phyloP scores from a whole-genome alignment of 2,113 vertebrate species.

The Ageneiosus marmoratus region DNA sequence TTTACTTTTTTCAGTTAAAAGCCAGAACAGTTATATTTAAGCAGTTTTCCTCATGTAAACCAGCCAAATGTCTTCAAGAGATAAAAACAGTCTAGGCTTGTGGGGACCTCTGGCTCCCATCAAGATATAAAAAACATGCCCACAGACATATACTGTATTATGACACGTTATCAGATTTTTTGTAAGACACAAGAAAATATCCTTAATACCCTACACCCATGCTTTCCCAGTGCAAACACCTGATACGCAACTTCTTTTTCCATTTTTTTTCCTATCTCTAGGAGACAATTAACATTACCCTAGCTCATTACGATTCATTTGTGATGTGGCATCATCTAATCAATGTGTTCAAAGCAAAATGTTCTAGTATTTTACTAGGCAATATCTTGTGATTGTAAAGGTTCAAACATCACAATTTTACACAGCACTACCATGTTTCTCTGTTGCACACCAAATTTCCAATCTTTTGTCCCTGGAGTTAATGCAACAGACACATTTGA shows the following conservation, averaged over 20 bases:
- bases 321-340: too few species aligned
- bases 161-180: background rate
- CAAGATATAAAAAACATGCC: background rate
- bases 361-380: too few species aligned
- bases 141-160: background rate
- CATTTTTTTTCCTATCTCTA: too few species aligned
- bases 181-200: background rate
- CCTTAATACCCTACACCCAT: background rate
- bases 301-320: too few species aligned
- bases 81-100: background rate
- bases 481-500: too few species aligned
- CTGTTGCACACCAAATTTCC: too few species aligned
- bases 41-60: background rate
- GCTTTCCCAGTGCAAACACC: background rate
- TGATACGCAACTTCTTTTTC: background rate
- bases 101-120: background rate
- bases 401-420: too few species aligned
- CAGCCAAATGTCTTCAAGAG: background rate
- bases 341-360: too few species aligned
- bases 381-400: too few species aligned
- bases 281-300: too few species aligned
- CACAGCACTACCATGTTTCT: too few species aligned
- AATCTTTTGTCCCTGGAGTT: too few species aligned
- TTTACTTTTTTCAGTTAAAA: background rate
- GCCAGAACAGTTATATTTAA: background rate